phyloP scores from a whole-genome alignment of 2,888 invertebrate species.

The Lottia gigantea region DNA sequence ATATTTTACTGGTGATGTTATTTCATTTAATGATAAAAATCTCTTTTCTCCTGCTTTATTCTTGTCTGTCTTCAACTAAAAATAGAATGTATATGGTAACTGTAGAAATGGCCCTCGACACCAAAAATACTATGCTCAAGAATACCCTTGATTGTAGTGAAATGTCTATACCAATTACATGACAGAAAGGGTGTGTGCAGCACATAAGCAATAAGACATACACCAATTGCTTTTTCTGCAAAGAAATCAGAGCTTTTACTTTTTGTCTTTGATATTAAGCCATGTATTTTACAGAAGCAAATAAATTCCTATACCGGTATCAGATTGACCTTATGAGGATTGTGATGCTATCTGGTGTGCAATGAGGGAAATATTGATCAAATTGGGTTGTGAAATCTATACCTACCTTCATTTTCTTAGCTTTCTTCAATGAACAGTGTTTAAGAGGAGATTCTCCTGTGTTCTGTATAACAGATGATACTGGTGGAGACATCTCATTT shows the following conservation, averaged over 20 bases:
- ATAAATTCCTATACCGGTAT: too few relatives aligned
- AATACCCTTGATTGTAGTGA: too few relatives aligned
- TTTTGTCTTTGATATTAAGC: too few relatives aligned
- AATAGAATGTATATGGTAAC: constrained; percentile 17
- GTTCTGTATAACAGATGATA: not conserved
- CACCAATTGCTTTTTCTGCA: too few relatives aligned
- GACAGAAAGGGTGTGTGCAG: too few relatives aligned
- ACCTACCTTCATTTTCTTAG: constrained; percentile 17
- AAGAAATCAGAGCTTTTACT: too few relatives aligned
- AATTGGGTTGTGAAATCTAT: not conserved
- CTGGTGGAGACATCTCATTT: constrained; percentile 11
- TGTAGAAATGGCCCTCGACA: too few relatives aligned
- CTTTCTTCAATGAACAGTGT: constrained; percentile 16
- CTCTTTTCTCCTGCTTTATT: constrained; percentile 29
- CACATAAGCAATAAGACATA: too few relatives aligned
- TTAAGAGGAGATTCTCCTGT: constrained; percentile 9
- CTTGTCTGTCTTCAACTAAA: constrained; percentile 27
- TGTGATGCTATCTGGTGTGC: not conserved
- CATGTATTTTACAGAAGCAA: not conserved
- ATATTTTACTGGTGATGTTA: constrained; percentile 16
- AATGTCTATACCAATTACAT: too few relatives aligned
- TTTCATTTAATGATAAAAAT: constrained; percentile 29
- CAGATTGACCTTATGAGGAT: too few relatives aligned
- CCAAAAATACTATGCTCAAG: too few relatives aligned
- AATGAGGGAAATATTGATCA: not conserved